Evolutionary conservation across 1,140 invertebrate species (phyloP).

Genomic region (Bombus polaris): DNA sequence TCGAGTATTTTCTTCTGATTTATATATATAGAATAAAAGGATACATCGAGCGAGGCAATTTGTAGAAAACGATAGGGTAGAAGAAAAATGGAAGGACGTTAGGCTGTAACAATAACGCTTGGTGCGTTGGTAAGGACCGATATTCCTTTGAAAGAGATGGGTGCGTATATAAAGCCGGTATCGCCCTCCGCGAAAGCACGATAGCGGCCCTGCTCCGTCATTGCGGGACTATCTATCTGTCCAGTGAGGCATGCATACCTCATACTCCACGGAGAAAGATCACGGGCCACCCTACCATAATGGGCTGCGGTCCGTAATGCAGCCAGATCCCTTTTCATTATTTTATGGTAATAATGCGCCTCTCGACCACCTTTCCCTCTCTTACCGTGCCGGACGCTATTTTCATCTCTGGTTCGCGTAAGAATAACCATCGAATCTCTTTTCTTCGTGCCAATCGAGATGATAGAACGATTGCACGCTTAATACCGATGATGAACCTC

Average conservation of each 20-base stretch:
- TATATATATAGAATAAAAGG: background rate
- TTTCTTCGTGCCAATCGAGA: conserved; percentile 24
- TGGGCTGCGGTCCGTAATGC: conserved; percentile 64
- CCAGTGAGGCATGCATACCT: conserved; percentile 67
- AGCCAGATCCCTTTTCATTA: conserved; percentile 74
- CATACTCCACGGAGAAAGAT: conserved; percentile 55
- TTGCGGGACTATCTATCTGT: conserved; percentile 68
- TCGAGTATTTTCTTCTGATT: background rate
- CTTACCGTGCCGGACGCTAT: conserved; percentile 10
- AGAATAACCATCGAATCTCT: conserved; percentile 44
- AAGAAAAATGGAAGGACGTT: conserved; percentile 6
- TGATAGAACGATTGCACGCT: conserved; percentile 22
- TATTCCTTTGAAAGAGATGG: conserved; percentile 31
- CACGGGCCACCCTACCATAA: conserved; percentile 61
- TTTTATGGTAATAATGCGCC: conserved; percentile 74
- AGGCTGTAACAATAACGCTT: background rate
- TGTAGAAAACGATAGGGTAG: background rate
- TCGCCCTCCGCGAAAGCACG: conserved; percentile 44
- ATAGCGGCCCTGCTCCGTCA: conserved; percentile 65
- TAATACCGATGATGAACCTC: conserved; percentile 31
- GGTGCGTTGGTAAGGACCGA: conserved; percentile 15
- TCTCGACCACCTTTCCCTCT: conserved; percentile 37
- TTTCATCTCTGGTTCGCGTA: conserved; percentile 39
- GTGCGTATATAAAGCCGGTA: conserved; percentile 30
- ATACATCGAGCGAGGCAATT: background rate